Conservation (phyloP, 2,797 vertebrate species). For the Ciconia nigra region DNA sequence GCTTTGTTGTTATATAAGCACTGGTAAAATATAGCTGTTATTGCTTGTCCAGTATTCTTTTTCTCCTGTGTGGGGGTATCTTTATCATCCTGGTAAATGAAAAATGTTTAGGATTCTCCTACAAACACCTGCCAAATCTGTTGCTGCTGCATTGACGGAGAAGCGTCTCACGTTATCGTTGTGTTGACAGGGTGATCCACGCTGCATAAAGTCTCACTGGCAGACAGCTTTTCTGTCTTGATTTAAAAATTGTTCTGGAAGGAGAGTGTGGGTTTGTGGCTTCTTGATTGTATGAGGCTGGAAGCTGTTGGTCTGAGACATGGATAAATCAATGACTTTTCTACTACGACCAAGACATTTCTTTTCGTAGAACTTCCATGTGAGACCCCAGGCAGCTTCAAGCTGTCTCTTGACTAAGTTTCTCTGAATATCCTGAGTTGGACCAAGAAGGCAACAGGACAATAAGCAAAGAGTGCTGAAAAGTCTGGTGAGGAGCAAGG, state of each 20-base stretch:
- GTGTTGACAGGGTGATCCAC: background rate
- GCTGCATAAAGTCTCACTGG: background rate
- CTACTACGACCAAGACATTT: background rate
- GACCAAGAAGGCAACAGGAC: background rate
- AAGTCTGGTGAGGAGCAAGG: background rate
- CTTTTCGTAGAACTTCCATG: background rate
- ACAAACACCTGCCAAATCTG: background rate
- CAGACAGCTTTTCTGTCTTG: background rate
- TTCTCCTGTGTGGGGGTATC: background rate
- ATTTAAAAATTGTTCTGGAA: background rate
- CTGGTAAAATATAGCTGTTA: background rate
- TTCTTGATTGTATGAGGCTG: background rate
- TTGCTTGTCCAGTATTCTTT: background rate
- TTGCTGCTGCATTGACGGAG: background rate
- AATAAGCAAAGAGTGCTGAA: background rate
- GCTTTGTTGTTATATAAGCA: background rate
- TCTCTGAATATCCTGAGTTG: background rate
- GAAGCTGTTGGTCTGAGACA: background rate
- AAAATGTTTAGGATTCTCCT: background rate
- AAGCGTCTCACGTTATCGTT: background rate
- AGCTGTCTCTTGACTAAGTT: background rate
- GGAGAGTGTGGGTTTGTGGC: background rate
- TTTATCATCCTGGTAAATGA: background rate
- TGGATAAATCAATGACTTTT: background rate
- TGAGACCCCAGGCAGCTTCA: background rate